phyloP scores from a whole-genome alignment of 2,888 invertebrate species.

The Scaptomyza parva region DNA sequence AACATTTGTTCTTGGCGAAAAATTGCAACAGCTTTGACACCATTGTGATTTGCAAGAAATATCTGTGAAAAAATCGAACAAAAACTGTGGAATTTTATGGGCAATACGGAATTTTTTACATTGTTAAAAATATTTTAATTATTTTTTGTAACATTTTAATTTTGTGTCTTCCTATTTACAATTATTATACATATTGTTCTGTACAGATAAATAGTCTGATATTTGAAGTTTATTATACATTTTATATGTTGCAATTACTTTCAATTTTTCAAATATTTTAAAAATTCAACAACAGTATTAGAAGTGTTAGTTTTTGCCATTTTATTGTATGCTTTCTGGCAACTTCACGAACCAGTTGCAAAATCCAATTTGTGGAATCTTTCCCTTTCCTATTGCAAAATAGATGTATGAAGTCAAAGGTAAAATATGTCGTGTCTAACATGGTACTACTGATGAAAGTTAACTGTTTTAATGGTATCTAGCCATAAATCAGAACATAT shows the following conservation, averaged over 20 bases:
- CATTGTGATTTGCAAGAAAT: conserved; percentile 27
- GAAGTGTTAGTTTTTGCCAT: not conserved
- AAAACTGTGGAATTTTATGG: too few species aligned
- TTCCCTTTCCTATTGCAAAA: conserved; percentile 1
- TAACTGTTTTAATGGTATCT: conserved; percentile 4
- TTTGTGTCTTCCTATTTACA: conserved; percentile 14
- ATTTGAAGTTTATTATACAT: not conserved
- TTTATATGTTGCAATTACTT: not conserved
- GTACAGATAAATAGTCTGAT: not conserved
- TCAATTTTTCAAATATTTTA: too few species aligned
- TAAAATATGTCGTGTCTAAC: too few species aligned
- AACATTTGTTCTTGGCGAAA: conserved; percentile 30
- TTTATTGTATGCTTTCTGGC: conserved; percentile 8
- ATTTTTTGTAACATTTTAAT: not conserved
- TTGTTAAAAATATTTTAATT: not conserved
- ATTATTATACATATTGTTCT: not conserved
- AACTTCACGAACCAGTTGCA: conserved; percentile 11
- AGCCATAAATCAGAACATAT: not conserved
- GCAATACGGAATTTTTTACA: not conserved
- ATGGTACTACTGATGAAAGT: too few species aligned
- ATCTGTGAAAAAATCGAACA: not conserved
- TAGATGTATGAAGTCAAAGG: not conserved
- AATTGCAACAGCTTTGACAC: conserved; percentile 44
- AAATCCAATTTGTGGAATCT: too few species aligned
- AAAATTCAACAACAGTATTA: too few species aligned